These are phyloP conservation scores for Puma concolor DNA, from an alignment of 2,113 vertebrate species.

Conservation along the genomic window DNA sequence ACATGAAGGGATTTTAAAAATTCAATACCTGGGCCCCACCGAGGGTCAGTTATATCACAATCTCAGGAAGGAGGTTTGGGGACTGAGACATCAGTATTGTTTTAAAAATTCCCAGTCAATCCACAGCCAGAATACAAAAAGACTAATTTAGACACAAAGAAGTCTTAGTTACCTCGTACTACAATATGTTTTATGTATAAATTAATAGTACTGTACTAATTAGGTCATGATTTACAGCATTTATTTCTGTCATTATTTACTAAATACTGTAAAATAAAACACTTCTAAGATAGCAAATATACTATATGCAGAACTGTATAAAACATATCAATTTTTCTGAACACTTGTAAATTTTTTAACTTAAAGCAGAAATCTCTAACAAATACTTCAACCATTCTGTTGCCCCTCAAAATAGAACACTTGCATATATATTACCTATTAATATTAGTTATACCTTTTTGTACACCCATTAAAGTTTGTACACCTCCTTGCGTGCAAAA, in stretches of 20 bases:
- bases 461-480: not conserved
- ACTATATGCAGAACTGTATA: not conserved
- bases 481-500: not conserved
- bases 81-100: not conserved
- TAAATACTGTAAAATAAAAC: conserved; percentile 11
- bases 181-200: not conserved
- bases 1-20: not conserved
- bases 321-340: not conserved
- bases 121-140: not conserved
- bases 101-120: not conserved
- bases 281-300: not conserved
- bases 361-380: not conserved
- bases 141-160: not conserved
- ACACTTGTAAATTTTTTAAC: not conserved
- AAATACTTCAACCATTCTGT: not conserved
- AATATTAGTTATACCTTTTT: not conserved
- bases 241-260: not conserved
- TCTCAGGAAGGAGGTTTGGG: not conserved
- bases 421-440: not conserved
- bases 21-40: not conserved
- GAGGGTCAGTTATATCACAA: not conserved
- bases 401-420: not conserved
- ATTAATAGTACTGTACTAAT: not conserved
- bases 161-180: not conserved
- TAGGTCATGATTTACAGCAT: not conserved